phyloP scores from a whole-genome alignment of 2,888 invertebrate genomes.

The Oligia strigilis region DNA sequence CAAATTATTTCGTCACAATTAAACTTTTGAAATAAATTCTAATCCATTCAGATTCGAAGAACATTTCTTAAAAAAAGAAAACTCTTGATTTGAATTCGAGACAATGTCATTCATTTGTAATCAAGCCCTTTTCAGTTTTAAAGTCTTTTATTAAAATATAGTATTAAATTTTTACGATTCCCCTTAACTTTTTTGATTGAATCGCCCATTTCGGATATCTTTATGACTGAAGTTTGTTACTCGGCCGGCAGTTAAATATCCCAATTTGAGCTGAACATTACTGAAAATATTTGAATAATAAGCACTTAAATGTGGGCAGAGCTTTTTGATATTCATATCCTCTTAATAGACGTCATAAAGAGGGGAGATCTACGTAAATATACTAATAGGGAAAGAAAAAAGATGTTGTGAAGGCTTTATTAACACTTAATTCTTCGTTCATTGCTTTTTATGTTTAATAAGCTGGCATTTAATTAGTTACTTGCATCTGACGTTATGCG shows the following conservation, averaged over 20 bases:
- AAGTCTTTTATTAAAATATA: slow-evolving; percentile 53
- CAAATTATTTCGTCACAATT: slow-evolving; percentile 25
- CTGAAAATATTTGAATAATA: slow-evolving; percentile 65
- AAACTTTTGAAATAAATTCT: slow-evolving; percentile 41
- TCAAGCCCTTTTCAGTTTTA: slow-evolving; percentile 56
- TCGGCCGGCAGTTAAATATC: slow-evolving; percentile 61
- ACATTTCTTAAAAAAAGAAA: slow-evolving; percentile 20
- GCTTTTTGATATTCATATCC: slow-evolving; percentile 61
- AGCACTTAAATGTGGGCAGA: slow-evolving; percentile 39
- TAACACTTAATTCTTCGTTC: slow-evolving; percentile 16
- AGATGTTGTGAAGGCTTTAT: slow-evolving; percentile 11
- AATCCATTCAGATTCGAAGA: slow-evolving; percentile 18
- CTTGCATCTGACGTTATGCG: not conserved
- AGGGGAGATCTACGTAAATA: slow-evolving; percentile 16
- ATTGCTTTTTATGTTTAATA: slow-evolving; percentile 14
- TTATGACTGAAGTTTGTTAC: slow-evolving; percentile 62
- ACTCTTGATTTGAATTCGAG: slow-evolving; percentile 33
- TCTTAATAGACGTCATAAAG: slow-evolving; percentile 46
- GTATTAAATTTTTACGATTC: slow-evolving; percentile 58
- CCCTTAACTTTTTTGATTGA: slow-evolving; percentile 63
- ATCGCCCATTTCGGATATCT: slow-evolving; percentile 63
- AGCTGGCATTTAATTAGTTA: slow-evolving; percentile 6
- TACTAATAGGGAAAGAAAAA: slow-evolving; percentile 34
- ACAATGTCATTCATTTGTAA: slow-evolving; percentile 48
- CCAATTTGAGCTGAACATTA: slow-evolving; percentile 60